Evolutionary conservation across 1,140 invertebrate genomes (phyloP).

Genomic region (Spodoptera litura): DNA sequence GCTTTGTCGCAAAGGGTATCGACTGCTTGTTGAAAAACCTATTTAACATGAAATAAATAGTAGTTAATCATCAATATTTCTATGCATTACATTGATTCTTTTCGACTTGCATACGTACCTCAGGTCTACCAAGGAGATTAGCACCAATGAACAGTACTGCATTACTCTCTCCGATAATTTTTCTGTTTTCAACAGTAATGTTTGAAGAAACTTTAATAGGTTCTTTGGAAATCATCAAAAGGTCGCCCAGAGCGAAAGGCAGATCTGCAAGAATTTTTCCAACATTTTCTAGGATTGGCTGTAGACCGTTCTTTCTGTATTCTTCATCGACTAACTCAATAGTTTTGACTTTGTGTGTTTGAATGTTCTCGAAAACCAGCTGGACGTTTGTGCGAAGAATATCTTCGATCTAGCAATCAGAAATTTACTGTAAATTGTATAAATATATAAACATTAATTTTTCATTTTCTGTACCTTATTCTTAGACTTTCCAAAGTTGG

Average conservation of each 20-base stretch:
- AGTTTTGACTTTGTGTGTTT: constrained; percentile 89
- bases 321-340: constrained; percentile 89
- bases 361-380: constrained; percentile 92
- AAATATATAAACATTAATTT: no score
- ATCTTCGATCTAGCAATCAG: constrained; percentile 74
- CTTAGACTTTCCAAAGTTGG: constrained; percentile 86
- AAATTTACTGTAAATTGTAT: no score
- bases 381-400: constrained; percentile 88
- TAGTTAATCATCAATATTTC: no score
- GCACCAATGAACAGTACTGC: constrained; percentile 87
- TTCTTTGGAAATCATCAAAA: constrained; percentile 78
- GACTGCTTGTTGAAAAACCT: constrained; percentile 79
- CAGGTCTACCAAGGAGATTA: constrained; percentile 74
- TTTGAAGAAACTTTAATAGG: constrained; percentile 80
- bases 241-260: constrained; percentile 88
- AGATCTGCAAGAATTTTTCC: constrained; percentile 87
- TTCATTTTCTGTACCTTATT: constrained; percentile 59
- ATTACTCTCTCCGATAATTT: constrained; percentile 86
- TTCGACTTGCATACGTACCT: constrained; percentile 53
- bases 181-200: constrained; percentile 88
- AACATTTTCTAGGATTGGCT: constrained; percentile 86
- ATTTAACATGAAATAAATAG: neutral
- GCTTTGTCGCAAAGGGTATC: constrained; percentile 78
- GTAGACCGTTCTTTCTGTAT: constrained; percentile 76
- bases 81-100: no score